Base-by-base conservation (phyloP, 2,888 invertebrate species). In the Torymus auratus region DNA sequence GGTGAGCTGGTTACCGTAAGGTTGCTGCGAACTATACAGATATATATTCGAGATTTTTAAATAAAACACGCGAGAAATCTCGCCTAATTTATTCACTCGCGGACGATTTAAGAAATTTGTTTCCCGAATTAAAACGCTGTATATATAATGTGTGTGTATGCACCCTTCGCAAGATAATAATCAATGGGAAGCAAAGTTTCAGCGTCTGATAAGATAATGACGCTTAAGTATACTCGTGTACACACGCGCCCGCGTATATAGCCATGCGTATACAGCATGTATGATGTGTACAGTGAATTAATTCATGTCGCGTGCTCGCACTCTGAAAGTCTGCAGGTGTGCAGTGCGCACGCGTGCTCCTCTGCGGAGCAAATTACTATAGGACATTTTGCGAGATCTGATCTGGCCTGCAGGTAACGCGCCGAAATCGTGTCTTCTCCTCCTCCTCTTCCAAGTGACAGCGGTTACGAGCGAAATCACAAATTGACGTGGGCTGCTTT, bases 251-350 rank as follows among this genome's bases (percentile, higher is more conserved):
- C 20, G 23, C 55, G 17, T 50, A 12, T n/a, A 52, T 50, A 60
- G 10, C 7, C 14, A n/a, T 23, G n/a, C 15, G 28, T 60, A 60
- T 13, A 74, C 56, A 17, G n/a, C 14, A 11, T 28, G 28, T 41
- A 41, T 41, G 41, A 41, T 41, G 41, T 41, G 41, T 41, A 41
- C 41, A 41, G 41, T 41, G 50, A 64, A 78, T 77, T 68, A 65
- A 81, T 78, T 74, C 73, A 14, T 53, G 53, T 81, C 77, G 73
- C 81, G 77, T 81, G 77, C 2, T 62, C 53, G 65, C 7, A 5
- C 7, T 41, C 41, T 15, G 23, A 17, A 61, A 72, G 62, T 14
- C 0, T 14, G 65, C 81, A 74, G 77, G 55, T 81, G 77, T 41
- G 41, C 41, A 7, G 41, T 41, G 7, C 7, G 7, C 41, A 10